Evolutionary conservation across 2,888 invertebrate genomes (phyloP).

Genomic region (Standfussiana lucernea): DNA sequence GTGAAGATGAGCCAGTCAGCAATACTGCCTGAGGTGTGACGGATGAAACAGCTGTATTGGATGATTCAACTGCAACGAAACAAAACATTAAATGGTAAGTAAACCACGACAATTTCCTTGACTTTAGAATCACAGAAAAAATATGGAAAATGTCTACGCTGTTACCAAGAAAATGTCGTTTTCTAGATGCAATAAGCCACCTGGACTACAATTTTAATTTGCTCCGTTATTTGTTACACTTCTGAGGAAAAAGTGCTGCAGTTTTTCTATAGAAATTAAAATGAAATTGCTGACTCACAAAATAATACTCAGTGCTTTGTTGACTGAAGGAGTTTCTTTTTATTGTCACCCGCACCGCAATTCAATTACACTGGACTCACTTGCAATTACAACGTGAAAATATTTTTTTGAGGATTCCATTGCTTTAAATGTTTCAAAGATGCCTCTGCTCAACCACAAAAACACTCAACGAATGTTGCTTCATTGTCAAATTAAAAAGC

Average conservation of each 20-base stretch:
- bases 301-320: no score
- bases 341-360: no score
- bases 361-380: neutral
- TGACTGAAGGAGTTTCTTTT: no score
- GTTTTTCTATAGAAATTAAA: neutral
- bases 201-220: neutral
- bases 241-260: neutral
- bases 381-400: neutral
- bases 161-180: neutral
- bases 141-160: neutral
- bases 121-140: neutral
- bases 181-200: neutral
- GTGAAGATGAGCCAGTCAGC: no score
- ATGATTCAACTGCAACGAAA: neutral
- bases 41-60: no score
- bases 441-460: neutral
- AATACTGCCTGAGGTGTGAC: no score
- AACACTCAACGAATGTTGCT: neutral
- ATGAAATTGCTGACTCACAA: no score
- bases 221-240: neutral
- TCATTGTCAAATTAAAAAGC: neutral
- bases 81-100: neutral
- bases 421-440: neutral
- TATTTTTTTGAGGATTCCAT: neutral
- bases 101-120: neutral